Evolutionary conservation across 2,888 invertebrate species (phyloP).

Genomic region (Tanytarsus gracilentus): DNA sequence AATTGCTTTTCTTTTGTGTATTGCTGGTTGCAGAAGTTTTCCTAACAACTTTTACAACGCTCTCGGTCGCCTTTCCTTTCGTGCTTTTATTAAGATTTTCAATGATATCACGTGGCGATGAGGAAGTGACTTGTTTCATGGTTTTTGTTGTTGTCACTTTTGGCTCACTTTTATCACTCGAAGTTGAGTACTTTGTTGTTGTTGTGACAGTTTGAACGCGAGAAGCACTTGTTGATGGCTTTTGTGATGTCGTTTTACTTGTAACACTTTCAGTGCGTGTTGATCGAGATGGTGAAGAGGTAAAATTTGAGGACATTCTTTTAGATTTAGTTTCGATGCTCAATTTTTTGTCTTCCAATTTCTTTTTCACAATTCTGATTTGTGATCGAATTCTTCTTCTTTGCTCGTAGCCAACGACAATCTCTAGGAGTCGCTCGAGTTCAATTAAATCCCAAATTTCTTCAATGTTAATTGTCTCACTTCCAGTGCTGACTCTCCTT

Average conservation of each 20-base stretch:
- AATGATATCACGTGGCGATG: slow-evolving; percentile 31
- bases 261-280: slow-evolving; percentile 31
- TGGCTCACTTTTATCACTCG: slow-evolving; percentile 13
- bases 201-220: slow-evolving; percentile 37
- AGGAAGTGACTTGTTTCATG: slow-evolving; percentile 34
- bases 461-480: slow-evolving; percentile 53
- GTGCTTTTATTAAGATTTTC: slow-evolving; percentile 31
- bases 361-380: slow-evolving; percentile 61
- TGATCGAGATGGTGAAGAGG: slow-evolving; percentile 32
- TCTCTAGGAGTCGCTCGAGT: slow-evolving; percentile 65
- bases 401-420: slow-evolving; percentile 66
- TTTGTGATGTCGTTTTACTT: slow-evolving; percentile 29
- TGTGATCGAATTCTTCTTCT: slow-evolving; percentile 67
- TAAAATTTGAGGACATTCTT: slow-evolving; percentile 41
- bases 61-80: slow-evolving; percentile 40
- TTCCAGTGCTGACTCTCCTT: slow-evolving; percentile 44
- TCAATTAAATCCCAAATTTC: slow-evolving; percentile 62
- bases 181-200: slow-evolving; percentile 31
- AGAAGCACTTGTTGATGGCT: slow-evolving; percentile 28
- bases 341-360: slow-evolving; percentile 38
- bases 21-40: slow-evolving; percentile 21
- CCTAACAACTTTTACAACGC: slow-evolving; percentile 40
- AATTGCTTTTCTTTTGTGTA: not conserved
- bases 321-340: slow-evolving; percentile 32
- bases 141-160: slow-evolving; percentile 35